phyloP scores from a whole-genome alignment of 2,797 vertebrate species.

The Eulemur albifrons region DNA sequence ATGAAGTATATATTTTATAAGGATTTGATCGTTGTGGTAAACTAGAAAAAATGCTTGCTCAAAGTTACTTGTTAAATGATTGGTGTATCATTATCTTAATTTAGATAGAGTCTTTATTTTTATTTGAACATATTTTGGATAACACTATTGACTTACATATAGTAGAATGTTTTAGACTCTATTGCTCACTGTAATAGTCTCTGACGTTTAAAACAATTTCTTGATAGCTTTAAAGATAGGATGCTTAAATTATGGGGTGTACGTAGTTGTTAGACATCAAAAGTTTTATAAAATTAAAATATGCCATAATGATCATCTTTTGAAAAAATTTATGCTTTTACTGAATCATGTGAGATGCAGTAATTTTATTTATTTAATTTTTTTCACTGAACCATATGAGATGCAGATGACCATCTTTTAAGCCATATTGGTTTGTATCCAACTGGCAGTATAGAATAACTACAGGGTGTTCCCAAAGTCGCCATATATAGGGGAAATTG shows the following conservation, averaged over 20 bases:
- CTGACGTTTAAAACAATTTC: conserved; percentile 2
- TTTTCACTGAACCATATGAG: background rate
- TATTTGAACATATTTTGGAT: background rate
- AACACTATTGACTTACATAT: background rate
- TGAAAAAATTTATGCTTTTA: background rate
- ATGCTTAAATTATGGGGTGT: background rate
- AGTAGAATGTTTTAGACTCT: background rate
- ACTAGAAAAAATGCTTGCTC: background rate
- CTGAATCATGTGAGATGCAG: background rate
- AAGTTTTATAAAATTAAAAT: conserved; percentile 21
- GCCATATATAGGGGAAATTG: too few species aligned
- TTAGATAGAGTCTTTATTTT: background rate
- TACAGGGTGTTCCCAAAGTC: background rate
- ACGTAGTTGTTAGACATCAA: background rate
- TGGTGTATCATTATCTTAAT: conserved; percentile 11
- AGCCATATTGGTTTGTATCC: background rate
- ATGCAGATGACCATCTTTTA: background rate
- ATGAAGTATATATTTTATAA: background rate
- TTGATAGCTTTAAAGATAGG: background rate
- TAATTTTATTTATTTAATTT: background rate
- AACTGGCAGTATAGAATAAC: background rate
- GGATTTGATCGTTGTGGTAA: background rate
- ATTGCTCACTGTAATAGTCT: background rate
- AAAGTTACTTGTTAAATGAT: background rate
- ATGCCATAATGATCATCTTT: background rate